Evolutionary conservation across 1,140 invertebrate genomes (phyloP), one percentile per base, ranked within the genome.

Genomic region (Trissolcus basalis): DNA sequence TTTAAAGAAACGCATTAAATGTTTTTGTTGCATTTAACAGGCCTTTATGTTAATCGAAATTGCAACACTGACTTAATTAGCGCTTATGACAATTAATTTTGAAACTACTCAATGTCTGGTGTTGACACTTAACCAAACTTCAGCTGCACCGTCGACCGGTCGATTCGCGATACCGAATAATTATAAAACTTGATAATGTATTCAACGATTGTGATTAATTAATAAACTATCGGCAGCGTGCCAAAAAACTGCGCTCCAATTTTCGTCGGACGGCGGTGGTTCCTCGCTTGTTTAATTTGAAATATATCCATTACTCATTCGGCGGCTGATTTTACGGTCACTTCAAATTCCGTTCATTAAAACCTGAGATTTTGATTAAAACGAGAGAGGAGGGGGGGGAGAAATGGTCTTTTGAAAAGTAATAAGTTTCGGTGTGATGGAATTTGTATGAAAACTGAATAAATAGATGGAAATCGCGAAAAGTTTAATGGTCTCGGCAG

Each of bases 61-160:
- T 45, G 59, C 47, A 63, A 61, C 48, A 59, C 63, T 59, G 63
- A 63, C 43, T 75, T 75, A 69, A 75, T 75, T 69, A 75, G 54
- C 58, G 45, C 56, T 56, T 63, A 75, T 75, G 71, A 64, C 68
- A 75, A 75, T 75, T 75, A 75, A 75, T 75, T 75, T 74, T 63
- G 59, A 59, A 69, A 69, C 64, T 59, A 69, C 53, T 75, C 65
- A 43, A 75, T 64, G 49, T 50, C 72, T 75, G 72, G 45, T 35
- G 64, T 75, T 75, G 72, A 69, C 72, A 69, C 72, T 64, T 75
- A 69, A 69, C 72, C 65, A 75, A 75, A 69, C 72, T 76, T 76
- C 64, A 69, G 8, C 65, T 76, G 54, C 59, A 76, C 44, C 6
- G 6, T 68, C 10, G 71, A 68, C 54, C 59, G 41, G 51, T 4